Conservation (phyloP, 2,797 vertebrate genomes). For the Falco naumanni region DNA sequence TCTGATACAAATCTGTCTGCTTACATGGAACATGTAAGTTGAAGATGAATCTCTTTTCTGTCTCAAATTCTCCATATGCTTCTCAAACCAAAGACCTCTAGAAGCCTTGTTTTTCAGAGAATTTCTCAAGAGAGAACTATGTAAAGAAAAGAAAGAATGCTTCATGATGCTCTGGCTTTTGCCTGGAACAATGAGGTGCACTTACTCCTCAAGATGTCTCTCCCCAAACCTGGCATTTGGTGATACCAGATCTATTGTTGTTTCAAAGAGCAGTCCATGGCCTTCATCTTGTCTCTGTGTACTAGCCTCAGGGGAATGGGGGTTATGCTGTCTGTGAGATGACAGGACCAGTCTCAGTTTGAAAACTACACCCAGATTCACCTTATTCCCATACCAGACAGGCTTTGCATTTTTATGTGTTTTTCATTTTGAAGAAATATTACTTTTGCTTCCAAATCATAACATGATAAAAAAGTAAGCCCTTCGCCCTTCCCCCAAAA, state of each 20-base stretch:
- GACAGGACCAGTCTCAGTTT: neutral
- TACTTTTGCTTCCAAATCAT: too few species aligned
- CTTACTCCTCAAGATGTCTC: neutral
- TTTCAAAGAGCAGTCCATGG: neutral
- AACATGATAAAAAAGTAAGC: too few species aligned
- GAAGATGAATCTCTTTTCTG: neutral
- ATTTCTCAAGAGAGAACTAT: neutral
- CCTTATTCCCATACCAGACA: neutral
- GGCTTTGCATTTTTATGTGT: neutral
- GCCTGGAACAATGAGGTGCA: neutral
- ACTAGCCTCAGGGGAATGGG: neutral
- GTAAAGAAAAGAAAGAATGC: neutral
- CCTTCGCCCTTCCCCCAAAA: too few species aligned
- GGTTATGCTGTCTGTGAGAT: neutral
- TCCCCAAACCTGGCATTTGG: neutral
- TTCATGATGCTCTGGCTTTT: neutral
- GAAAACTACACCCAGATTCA: neutral
- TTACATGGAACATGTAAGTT: accelerated
- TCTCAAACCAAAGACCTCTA: neutral
- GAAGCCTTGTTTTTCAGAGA: neutral
- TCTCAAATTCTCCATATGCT: neutral
- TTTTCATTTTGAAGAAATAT: too few species aligned
- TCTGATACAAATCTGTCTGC: neutral
- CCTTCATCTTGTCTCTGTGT: neutral
- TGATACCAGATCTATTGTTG: neutral